These are phyloP conservation scores for Odontocerum albicorne DNA, from an alignment of 2,888 invertebrate species.

Conservation along the genomic window DNA sequence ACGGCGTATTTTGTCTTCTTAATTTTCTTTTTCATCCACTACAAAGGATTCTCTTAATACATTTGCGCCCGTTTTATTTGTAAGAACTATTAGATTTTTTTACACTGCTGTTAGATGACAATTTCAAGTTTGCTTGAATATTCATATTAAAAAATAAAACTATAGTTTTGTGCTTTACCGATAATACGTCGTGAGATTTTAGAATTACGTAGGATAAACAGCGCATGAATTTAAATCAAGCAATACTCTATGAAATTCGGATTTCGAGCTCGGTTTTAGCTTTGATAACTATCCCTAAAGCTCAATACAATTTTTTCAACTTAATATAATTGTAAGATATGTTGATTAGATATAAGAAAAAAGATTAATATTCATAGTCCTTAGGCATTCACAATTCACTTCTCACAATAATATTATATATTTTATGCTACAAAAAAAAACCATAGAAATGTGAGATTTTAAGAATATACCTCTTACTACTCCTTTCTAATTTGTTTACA, in stretches of 20 bases:
- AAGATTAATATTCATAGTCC: background rate
- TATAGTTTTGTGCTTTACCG: slow-evolving; percentile 11
- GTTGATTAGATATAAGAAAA: slow-evolving; percentile 8
- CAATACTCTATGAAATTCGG: slow-evolving; percentile 18
- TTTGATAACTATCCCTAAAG: slow-evolving; percentile 12
- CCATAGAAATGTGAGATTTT: too few species aligned
- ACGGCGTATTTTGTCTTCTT: slow-evolving; percentile 91
- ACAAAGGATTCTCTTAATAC: slow-evolving; percentile 79
- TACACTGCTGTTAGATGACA: slow-evolving; percentile 11
- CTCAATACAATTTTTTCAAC: slow-evolving; percentile 20
- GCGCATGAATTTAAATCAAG: slow-evolving; percentile 24
- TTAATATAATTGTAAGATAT: slow-evolving; percentile 10
- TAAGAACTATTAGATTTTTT: slow-evolving; percentile 8
- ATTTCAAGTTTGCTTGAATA: slow-evolving; percentile 12
- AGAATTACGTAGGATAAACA: slow-evolving; percentile 4
- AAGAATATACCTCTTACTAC: too few species aligned
- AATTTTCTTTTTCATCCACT: slow-evolving; percentile 94
- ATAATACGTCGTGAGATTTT: slow-evolving; percentile 5
- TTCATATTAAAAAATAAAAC: background rate
- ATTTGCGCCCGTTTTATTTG: slow-evolving; percentile 19
- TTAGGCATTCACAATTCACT: slow-evolving; percentile 2
- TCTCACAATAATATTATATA: too few species aligned
- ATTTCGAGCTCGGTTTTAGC: slow-evolving; percentile 15
- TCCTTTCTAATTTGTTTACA: too few species aligned
- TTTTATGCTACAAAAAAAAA: too few species aligned